Evolutionary conservation across 2,888 invertebrate species (phyloP).

Genomic region (Epinotia demarniana): DNA sequence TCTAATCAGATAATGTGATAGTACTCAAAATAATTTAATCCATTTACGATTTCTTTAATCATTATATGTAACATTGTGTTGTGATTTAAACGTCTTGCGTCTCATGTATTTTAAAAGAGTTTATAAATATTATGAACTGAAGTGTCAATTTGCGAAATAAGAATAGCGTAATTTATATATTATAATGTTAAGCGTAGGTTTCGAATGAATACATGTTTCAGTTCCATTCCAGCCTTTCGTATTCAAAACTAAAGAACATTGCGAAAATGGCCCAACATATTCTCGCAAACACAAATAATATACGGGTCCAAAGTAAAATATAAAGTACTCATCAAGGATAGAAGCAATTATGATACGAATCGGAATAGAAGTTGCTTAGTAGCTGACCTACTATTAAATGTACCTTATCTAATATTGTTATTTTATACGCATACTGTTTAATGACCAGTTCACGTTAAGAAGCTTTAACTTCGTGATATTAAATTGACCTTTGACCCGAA

Average conservation of each 20-base stretch:
- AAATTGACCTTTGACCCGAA: slow-evolving; percentile 31
- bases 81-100: slow-evolving; percentile 20
- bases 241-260: background rate
- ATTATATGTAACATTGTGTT: slow-evolving; percentile 17
- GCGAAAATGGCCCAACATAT: background rate
- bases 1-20: slow-evolving; percentile 42
- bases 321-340: background rate
- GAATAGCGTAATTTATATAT: no score
- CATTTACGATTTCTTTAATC: slow-evolving; percentile 42
- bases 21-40: slow-evolving; percentile 42
- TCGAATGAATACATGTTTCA: no score
- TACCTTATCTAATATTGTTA: background rate
- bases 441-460: background rate
- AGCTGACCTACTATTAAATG: no score
- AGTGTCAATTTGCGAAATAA: no score
- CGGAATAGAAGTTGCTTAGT: no score
- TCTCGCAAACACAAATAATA: background rate
- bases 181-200: no score
- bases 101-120: background rate
- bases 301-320: background rate
- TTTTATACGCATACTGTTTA: background rate
- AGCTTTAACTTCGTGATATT: slow-evolving; percentile 12
- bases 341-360: no score
- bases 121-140: slow-evolving; percentile 5
- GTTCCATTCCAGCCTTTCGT: background rate